These are phyloP conservation scores for Polyommatus iphigenia DNA, from an alignment of 2,888 invertebrate genomes.

Conservation along the genomic window DNA sequence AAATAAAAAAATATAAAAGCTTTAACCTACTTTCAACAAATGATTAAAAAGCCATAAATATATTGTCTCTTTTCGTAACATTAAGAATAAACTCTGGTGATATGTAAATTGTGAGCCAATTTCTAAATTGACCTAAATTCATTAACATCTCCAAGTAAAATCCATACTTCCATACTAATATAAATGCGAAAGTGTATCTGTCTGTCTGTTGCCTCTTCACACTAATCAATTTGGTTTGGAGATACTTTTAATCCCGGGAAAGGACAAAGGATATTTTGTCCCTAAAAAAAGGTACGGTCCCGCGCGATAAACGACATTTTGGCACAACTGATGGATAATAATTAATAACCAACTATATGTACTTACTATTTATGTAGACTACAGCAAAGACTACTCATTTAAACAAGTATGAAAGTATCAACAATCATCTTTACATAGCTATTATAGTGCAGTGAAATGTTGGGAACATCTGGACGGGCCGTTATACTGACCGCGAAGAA, in stretches of 20 bases:
- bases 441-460: not conserved
- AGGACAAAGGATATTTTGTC: no score
- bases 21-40: not conserved
- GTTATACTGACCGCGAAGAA: constrained; percentile 53
- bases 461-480: constrained; percentile 40
- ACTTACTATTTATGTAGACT: not conserved
- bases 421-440: not conserved
- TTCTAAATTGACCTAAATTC: not conserved
- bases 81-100: not conserved
- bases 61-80: not conserved
- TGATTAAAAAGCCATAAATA: not conserved
- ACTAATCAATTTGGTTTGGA: no score
- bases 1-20: not conserved
- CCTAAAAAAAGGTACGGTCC: no score
- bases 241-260: no score
- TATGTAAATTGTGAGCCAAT: not conserved
- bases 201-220: no score
- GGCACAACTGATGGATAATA: no score
- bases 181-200: no score
- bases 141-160: not conserved
- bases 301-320: no score
- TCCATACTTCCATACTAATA: no score
- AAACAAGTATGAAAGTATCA: no score
- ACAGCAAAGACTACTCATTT: no score
- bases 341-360: no score